These are phyloP conservation scores for Engraulis encrasicolus DNA, from an alignment of 2,113 vertebrate species.

Conservation along the genomic window DNA sequence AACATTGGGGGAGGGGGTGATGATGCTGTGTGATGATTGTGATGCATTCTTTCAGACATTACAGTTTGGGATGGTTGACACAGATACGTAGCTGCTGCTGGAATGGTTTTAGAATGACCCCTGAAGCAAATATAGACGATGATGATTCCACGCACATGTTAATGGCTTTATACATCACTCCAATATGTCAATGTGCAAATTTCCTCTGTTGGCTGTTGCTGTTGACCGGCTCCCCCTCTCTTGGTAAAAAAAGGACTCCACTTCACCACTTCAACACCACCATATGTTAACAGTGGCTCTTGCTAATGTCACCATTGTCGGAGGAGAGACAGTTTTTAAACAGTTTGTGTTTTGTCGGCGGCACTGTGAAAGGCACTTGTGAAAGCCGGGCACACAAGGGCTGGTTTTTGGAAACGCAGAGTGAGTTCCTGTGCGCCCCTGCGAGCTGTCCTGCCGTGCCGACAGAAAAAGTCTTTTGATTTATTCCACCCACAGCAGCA, in stretches of 20 bases:
- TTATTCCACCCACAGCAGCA: conserved; percentile 35
- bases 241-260: too few species aligned
- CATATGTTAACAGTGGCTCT: conserved; percentile 8
- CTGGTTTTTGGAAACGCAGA: not conserved
- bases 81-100: not conserved
- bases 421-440: not conserved
- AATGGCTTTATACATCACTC: conserved; percentile 23
- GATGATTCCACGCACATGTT: not conserved
- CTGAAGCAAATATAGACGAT: not conserved
- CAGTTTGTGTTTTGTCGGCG: conserved; percentile 35
- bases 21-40: not conserved
- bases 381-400: not conserved
- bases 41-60: not conserved
- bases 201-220: conserved; percentile 25
- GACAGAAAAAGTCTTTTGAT: conserved; percentile 5
- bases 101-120: conserved; percentile 20
- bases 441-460: conserved; percentile 15
- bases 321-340: conserved; percentile 10
- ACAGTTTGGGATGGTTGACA: not conserved
- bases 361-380: conserved; percentile 23
- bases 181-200: conserved; percentile 39
- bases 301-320: conserved; percentile 17
- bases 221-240: too few species aligned
- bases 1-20: not conserved
- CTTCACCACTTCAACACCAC: too few species aligned